Evolutionary conservation across 2,888 invertebrate species (phyloP), one percentile per base, ranked within the genome.

Genomic region (Artemia sinica): DNA sequence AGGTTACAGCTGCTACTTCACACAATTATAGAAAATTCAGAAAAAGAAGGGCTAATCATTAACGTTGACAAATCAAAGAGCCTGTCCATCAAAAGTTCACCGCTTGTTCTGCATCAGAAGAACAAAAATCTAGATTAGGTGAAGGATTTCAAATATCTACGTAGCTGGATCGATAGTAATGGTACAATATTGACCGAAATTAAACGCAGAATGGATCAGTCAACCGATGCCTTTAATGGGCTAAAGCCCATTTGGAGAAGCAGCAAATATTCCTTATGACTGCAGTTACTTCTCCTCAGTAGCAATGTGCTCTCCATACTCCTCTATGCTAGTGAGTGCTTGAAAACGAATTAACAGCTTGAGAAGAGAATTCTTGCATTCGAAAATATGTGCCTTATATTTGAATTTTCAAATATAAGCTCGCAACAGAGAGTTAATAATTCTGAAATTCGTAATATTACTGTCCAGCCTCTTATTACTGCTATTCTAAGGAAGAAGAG

Each of bases 1-100:
- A 52, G 52, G 52, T 52, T 52, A n/a, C 11, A 52, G 52, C 52
- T 11, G 52, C 52, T 52, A 52, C 52, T 52, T 52, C 11, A 52
- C 52, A 52, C 52, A 11, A 52, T 52, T n/a, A 52, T n/a, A 52
- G 52, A 52, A n/a, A n/a, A 52, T n/a, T n/a, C n/a, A n/a, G n/a
- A n/a, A n/a, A n/a, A n/a, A n/a, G n/a, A n/a, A n/a, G n/a, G n/a
- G n/a, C n/a, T n/a, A n/a, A n/a, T n/a, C n/a, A n/a, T n/a, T n/a
- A n/a, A n/a, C n/a, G n/a, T 52, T 52, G 52, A 52, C n/a, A 52
- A 52, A 52, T 52, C 11, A n/a, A 52, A 52, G 52, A 52, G 52
- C 11, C 11, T 52, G 52, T 11, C 52, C 52, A 52, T 52, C 52
- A 52, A n/a, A 52, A 52, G 52, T n/a, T 52, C 11, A n/a, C 52